Conservation (phyloP, 2,888 invertebrate genomes). For the Sphinx pinastri region DNA sequence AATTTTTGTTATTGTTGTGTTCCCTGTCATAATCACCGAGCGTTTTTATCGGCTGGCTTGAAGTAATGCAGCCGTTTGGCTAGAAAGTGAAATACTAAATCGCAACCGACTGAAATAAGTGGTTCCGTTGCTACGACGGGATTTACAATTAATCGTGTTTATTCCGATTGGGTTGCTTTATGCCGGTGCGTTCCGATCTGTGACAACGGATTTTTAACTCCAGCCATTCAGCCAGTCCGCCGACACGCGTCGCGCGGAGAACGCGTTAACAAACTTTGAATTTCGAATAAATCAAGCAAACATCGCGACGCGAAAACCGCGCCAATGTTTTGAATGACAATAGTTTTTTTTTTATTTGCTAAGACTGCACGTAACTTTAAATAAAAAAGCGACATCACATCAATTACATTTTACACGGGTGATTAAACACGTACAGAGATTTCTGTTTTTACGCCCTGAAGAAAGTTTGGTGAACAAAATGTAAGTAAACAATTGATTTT, state of each 20-base stretch:
- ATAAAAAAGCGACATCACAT: neutral
- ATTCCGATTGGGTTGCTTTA: constrained; percentile 71
- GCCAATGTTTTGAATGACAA: constrained; percentile 38
- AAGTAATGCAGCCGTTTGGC: constrained; percentile 44
- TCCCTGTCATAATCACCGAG: constrained; percentile 48
- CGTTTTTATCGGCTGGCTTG: constrained; percentile 51
- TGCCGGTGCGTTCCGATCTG: constrained; percentile 71
- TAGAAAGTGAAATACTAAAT: constrained; percentile 69
- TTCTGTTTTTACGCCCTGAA: constrained; percentile 14
- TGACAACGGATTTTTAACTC: constrained; percentile 58
- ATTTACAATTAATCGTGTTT: constrained; percentile 56
- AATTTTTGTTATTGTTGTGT: constrained; percentile 38
- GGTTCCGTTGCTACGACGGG: constrained; percentile 43
- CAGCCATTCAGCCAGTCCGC: constrained; percentile 36
- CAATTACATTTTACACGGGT: constrained; percentile 3
- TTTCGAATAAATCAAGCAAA: constrained; percentile 47
- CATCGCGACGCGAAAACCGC: constrained; percentile 25
- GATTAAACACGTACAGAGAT: neutral
- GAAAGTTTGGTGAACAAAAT: constrained; percentile 21
- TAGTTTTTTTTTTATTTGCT: constrained; percentile 2
- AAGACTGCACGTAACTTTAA: neutral
- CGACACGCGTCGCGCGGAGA: constrained; percentile 55
- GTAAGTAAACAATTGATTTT: constrained; percentile 22
- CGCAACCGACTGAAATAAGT: constrained; percentile 54
- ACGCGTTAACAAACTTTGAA: constrained; percentile 46